phyloP scores from a whole-genome alignment of 2,113 vertebrate genomes.

The Thamnaconus septentrionalis region DNA sequence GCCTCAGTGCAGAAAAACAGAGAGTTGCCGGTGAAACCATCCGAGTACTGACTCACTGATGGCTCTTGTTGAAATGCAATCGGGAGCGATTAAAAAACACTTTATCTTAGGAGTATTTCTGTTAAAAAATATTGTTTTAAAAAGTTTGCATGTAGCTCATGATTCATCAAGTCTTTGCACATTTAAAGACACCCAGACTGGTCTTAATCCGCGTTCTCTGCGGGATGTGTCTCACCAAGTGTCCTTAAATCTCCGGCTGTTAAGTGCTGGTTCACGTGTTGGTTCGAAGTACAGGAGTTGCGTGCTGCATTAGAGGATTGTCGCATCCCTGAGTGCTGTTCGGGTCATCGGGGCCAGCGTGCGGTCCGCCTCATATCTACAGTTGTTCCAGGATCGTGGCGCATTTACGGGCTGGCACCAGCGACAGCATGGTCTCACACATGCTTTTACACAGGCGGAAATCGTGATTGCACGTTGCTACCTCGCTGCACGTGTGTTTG shows the following conservation, averaged over 20 bases:
- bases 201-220: neutral
- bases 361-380: constrained; percentile 4
- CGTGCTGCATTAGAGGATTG: constrained; percentile 37
- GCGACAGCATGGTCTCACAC: neutral
- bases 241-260: neutral
- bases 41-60: constrained; percentile 59
- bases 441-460: neutral
- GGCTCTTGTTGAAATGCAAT: constrained; percentile 12
- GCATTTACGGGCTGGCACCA: neutral
- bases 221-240: neutral
- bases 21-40: constrained; percentile 44
- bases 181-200: too few species aligned
- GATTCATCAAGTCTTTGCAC: too few species aligned
- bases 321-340: constrained; percentile 49
- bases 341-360: constrained; percentile 31
- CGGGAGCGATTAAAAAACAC: neutral
- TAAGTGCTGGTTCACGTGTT: constrained; percentile 48
- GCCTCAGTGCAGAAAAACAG: constrained; percentile 50
- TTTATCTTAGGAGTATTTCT: too few species aligned
- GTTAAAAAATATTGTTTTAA: too few species aligned
- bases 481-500: neutral
- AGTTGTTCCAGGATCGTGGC: constrained; percentile 1
- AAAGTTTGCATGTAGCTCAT: too few species aligned
- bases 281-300: constrained; percentile 16
- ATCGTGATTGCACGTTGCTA: neutral